phyloP scores from a whole-genome alignment of 2,797 vertebrate genomes.

The Sciaenops ocellatus region DNA sequence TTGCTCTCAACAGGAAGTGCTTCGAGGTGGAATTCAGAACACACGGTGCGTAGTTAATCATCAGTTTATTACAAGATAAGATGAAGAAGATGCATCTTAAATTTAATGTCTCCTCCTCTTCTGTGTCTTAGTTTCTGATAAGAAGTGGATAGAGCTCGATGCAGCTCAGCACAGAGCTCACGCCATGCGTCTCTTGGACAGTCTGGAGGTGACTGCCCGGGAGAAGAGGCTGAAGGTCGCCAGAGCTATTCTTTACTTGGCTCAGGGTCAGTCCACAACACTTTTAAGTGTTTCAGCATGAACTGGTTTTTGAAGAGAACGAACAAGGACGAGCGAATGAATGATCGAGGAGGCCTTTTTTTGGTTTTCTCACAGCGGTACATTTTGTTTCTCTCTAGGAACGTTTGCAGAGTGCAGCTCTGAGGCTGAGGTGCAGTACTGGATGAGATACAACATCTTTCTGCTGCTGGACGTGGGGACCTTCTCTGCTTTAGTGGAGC shows the following conservation, averaged over 20 bases:
- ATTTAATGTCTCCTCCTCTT: conserved; percentile 5
- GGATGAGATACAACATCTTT: conserved; percentile 97
- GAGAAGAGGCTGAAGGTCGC: conserved; percentile 94
- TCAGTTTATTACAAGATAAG: background rate
- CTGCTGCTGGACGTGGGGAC: conserved; percentile 95
- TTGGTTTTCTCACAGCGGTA: background rate
- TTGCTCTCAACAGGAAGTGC: conserved; percentile 94
- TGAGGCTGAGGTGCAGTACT: conserved; percentile 94
- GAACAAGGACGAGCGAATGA: background rate
- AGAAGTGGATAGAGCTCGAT: conserved; percentile 93
- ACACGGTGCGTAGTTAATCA: conserved; percentile 84
- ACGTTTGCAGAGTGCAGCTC: conserved; percentile 94
- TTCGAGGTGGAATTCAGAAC: conserved; percentile 96
- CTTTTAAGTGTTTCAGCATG: background rate
- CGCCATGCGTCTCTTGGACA: conserved; percentile 95
- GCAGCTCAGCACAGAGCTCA: conserved; percentile 92
- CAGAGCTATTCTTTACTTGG: conserved; percentile 95
- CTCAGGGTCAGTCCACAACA: conserved; percentile 87
- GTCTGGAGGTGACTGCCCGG: conserved; percentile 93
- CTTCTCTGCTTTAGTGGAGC: conserved; percentile 95
- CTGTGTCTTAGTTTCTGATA: conserved; percentile 88
- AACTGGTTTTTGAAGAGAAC: background rate
- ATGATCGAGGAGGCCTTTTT: background rate
- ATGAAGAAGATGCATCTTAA: background rate
- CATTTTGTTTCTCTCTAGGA: conserved; percentile 79